Evolutionary conservation across 2,797 vertebrate genomes (phyloP), one percentile per base, ranked within the genome.

Genomic region (Alcedo quadribrachys): DNA sequence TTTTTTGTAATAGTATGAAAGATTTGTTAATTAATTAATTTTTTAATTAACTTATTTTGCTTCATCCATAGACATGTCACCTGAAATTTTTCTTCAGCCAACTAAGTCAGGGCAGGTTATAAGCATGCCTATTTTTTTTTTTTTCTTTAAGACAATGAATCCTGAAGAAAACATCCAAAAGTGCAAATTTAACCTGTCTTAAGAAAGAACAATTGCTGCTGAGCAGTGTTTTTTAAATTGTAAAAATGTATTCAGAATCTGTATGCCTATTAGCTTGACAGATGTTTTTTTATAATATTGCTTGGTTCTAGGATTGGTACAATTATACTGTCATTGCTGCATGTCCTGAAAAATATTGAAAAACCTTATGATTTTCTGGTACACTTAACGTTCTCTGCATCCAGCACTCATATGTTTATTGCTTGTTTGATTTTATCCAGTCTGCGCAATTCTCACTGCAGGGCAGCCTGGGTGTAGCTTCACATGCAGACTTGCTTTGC

Each of bases 401-500:
- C 46, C 14, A 91, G 42, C n/a, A 68, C 25, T 90, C 65, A 32
- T 25, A 46, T 43, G 61, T 80, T 94, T 95, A 70, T 61, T 87
- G 40, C 75, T 87, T 0, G 1, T 35, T 86, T 5, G 9, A 2
- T 90, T 79, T 77, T 63, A 92, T 32, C 17, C 88, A 90, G 16
- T 50, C 27, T 71, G 30, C 1, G 46, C 94, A 94, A 95, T 90
- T 84, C 54, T 89, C 54, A 50, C 67, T 35, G 16, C 53, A 74
- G 16, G 33, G 63, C 69, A 85, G 45, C 53, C 75, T 73, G 77
- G 93, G 86, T 11, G n/a, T 91, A 87, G 54, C 71, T 88, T 82
- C 81, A 61, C 78, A 76, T 21, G 13, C 48, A 74, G 65, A 50
- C 42, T 84, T 84, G 60, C 28, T 80, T 61, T 93, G 79, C 60